Evolutionary conservation across 1,140 invertebrate species (phyloP).

Genomic region (Drosophila seguyi): DNA sequence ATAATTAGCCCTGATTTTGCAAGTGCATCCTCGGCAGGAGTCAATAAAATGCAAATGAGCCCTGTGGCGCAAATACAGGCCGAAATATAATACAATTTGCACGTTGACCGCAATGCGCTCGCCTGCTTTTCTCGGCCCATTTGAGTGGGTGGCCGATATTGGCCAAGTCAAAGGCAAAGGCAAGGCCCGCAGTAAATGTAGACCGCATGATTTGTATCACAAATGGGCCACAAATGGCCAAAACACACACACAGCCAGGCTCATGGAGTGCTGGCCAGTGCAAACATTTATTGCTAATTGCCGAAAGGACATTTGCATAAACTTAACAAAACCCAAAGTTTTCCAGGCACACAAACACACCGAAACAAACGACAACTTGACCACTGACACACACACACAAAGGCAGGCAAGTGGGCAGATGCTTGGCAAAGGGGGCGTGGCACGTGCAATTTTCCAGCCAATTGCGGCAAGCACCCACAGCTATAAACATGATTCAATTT

Average conservation of each 20-base stretch:
- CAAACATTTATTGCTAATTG: conserved; percentile 84
- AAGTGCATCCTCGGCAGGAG: conserved; percentile 10
- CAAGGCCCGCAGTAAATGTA: conserved; percentile 76
- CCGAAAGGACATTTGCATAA: conserved; percentile 81
- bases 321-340: conserved; percentile 81
- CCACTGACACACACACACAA: conserved; percentile 28
- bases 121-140: neutral
- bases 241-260: conserved; percentile 10
- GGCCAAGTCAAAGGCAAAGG: conserved; percentile 54
- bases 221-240: conserved; percentile 77
- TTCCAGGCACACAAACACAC: conserved; percentile 53
- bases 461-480: conserved; percentile 17
- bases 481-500: conserved; percentile 68
- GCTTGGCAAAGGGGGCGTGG: conserved; percentile 26
- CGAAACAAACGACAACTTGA: conserved; percentile 62
- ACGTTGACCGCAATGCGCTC: conserved; percentile 66
- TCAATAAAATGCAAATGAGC: conserved; percentile 60
- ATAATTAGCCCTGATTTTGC: conserved; percentile 2
- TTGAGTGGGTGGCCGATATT: conserved; percentile 33
- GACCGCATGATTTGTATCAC: conserved; percentile 81
- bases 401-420: conserved; percentile 4
- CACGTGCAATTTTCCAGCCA: conserved; percentile 45
- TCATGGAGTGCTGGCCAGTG: conserved; percentile 39
- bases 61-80: conserved; percentile 35
- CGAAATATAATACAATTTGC: conserved; percentile 74